Conservation (phyloP, 2,113 vertebrate genomes). For the Australoheros scitulus region DNA sequence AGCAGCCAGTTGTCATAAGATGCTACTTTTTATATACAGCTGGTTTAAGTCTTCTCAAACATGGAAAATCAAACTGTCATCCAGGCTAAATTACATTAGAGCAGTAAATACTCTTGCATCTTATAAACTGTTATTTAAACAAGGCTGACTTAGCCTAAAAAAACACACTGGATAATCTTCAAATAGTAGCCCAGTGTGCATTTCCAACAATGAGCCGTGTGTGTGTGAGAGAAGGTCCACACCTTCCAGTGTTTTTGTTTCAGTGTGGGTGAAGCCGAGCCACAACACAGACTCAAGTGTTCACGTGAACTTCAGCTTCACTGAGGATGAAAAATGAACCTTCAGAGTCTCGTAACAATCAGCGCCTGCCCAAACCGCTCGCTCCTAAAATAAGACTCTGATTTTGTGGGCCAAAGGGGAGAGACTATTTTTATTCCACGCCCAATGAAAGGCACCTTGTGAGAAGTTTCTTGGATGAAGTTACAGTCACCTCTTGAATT, state of each 20-base stretch:
- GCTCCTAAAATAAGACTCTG: background rate
- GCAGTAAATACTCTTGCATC: too few relatives aligned
- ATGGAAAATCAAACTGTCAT: background rate
- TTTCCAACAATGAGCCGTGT: slow-evolving; percentile 37
- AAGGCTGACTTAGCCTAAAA: slow-evolving; percentile 18
- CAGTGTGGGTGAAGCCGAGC: slow-evolving; percentile 12
- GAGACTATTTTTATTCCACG: background rate
- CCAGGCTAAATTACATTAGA: background rate
- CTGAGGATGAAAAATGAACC: background rate
- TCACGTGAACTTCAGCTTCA: slow-evolving; percentile 11
- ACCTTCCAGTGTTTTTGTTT: slow-evolving; percentile 42
- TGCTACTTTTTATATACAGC: background rate
- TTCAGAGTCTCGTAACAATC: background rate
- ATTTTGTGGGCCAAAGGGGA: background rate
- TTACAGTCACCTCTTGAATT: background rate
- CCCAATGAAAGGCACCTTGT: background rate
- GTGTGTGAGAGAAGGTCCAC: slow-evolving; percentile 12
- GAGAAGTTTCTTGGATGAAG: background rate
- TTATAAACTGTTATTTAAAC: slow-evolving; percentile 3
- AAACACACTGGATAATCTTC: slow-evolving; percentile 5
- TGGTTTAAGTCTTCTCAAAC: background rate
- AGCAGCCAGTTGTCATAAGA: too few relatives aligned
- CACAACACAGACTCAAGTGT: background rate
- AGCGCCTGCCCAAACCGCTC: background rate
- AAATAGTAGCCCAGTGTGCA: slow-evolving; percentile 21